These are phyloP conservation scores for Opisthocomus hoazin DNA, from an alignment of 2,113 vertebrate species.

Conservation along the genomic window DNA sequence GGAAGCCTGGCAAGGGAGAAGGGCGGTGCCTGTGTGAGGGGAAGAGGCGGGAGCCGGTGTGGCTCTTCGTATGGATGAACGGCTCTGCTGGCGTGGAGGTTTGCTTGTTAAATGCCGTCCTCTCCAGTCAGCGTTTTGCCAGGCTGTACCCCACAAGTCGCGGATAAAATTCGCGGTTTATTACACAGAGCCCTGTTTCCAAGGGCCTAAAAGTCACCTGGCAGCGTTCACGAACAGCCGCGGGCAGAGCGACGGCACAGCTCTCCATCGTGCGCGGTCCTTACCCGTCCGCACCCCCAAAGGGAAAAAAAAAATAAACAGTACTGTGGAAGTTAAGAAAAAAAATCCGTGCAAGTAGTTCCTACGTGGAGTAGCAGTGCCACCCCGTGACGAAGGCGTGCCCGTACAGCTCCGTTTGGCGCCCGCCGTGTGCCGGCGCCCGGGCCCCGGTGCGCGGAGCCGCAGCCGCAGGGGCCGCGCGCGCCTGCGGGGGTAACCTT, in stretches of 20 bases:
- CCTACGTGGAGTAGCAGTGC: no score
- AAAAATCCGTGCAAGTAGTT: no score
- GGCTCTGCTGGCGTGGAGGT: no score
- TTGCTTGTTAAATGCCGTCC: background rate
- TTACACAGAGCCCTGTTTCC: background rate
- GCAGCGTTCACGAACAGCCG: background rate
- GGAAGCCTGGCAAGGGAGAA: background rate
- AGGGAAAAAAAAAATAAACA: fast-evolving
- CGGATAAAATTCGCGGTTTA: background rate
- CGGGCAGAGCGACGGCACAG: background rate
- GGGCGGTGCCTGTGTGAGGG: fast-evolving
- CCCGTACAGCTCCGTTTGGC: no score
- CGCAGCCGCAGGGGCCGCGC: no score
- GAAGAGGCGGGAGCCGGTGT: background rate
- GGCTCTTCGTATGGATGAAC: no score
- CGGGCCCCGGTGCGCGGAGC: no score
- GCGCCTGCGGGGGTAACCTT: no score
- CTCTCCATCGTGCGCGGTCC: background rate
- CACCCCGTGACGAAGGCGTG: no score
- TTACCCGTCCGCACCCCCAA: background rate
- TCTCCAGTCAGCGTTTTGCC: background rate
- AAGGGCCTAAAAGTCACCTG: background rate
- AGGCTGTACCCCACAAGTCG: background rate
- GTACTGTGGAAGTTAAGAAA: background rate
- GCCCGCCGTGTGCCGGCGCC: no score